phyloP scores from a whole-genome alignment of 1,140 invertebrate species.

The Macrosteles quadrilineatus region DNA sequence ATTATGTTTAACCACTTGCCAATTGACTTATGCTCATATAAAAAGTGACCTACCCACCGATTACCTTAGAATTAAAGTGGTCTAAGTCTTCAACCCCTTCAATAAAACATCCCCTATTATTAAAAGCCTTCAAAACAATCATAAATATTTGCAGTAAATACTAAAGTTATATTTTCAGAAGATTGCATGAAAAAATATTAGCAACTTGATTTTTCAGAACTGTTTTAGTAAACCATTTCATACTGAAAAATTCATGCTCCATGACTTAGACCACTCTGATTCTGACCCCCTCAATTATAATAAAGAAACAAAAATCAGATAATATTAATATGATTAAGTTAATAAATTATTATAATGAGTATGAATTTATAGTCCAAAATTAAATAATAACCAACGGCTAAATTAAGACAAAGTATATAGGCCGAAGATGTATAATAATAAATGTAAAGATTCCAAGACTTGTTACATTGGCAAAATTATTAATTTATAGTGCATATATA shows the following conservation, averaged over 20 bases:
- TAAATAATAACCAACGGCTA: too few species aligned
- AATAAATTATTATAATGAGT: too few species aligned
- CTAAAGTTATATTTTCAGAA: neutral
- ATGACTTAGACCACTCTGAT: slow-evolving; percentile 11
- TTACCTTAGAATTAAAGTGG: neutral
- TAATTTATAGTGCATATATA: too few species aligned
- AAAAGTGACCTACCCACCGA: neutral
- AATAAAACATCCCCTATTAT: neutral
- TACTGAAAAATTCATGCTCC: neutral
- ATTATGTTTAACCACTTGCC: neutral
- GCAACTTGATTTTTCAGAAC: neutral
- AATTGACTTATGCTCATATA: neutral
- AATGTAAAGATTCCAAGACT: too few species aligned
- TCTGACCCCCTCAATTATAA: neutral
- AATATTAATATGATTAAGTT: too few species aligned
- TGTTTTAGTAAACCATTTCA: neutral
- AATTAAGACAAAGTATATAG: too few species aligned
- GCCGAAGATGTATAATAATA: too few species aligned
- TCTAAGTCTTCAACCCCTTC: slow-evolving; percentile 8
- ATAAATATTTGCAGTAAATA: neutral
- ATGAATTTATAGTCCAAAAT: too few species aligned
- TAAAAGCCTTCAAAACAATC: neutral
- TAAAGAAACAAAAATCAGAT: too few species aligned
- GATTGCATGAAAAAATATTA: neutral
- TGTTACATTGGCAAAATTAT: too few species aligned